Evolutionary conservation across 2,113 vertebrate genomes (phyloP).

Genomic region (Mesocricetus auratus): DNA sequence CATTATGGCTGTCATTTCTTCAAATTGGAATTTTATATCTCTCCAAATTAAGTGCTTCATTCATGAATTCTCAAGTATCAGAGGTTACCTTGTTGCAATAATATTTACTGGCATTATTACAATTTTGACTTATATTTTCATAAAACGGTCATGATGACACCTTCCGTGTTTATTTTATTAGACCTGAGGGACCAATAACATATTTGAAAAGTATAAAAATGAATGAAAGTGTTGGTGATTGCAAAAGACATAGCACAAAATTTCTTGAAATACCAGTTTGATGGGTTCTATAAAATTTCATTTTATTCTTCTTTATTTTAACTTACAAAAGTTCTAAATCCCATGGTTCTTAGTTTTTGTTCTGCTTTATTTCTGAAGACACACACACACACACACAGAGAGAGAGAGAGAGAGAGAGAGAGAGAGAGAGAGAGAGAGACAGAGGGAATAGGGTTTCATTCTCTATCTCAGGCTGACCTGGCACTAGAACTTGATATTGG

Average conservation of each 20-base stretch:
- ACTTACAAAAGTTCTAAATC: not conserved
- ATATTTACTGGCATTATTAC: not conserved
- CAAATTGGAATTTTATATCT: not conserved
- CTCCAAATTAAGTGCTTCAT: slow-evolving; percentile 23
- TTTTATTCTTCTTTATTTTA: slow-evolving; percentile 21
- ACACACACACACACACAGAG: not conserved
- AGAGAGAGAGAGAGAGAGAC: not conserved
- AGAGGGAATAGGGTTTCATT: not conserved
- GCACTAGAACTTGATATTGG: not conserved
- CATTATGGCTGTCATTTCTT: not conserved
- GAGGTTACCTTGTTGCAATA: slow-evolving; percentile 30
- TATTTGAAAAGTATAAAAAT: slow-evolving; percentile 40
- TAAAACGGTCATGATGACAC: slow-evolving; percentile 2
- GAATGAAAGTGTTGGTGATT: not conserved
- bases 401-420: not conserved
- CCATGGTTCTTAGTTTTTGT: slow-evolving; percentile 33
- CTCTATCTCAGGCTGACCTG: not conserved
- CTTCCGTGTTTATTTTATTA: slow-evolving; percentile 1
- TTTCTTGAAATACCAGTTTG: slow-evolving; percentile 35
- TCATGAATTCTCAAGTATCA: not conserved
- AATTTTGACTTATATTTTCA: slow-evolving; percentile 39
- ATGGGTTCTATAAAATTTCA: not conserved
- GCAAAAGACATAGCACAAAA: not conserved
- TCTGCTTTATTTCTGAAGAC: not conserved
- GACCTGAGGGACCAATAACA: slow-evolving; percentile 18